Conservation (phyloP, 2,797 vertebrate species). For the Sebastes cheni region DNA sequence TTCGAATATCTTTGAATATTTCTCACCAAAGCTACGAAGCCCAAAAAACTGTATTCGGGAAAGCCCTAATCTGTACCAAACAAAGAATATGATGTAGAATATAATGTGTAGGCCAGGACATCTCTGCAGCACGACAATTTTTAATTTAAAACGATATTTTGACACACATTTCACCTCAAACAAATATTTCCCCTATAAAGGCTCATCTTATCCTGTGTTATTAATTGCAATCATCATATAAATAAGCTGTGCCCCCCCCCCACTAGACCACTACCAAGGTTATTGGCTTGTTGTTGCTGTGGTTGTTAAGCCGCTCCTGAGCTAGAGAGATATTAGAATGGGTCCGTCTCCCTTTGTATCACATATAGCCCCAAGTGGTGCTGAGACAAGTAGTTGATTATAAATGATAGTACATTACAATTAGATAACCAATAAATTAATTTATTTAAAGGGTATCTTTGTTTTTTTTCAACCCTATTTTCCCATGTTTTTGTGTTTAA, state of each 20-base stretch:
- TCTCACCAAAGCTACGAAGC: too few species aligned
- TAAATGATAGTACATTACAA: neutral
- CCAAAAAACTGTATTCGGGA: too few species aligned
- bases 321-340: constrained; percentile 4
- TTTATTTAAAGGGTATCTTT: neutral
- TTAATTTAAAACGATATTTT: too few species aligned
- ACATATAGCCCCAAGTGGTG: too few species aligned
- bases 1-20: too few species aligned
- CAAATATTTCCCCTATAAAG: neutral
- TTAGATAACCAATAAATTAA: neutral
- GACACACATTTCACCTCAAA: too few species aligned
- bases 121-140: too few species aligned
- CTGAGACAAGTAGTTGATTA: neutral
- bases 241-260: neutral
- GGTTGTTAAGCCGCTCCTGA: neutral
- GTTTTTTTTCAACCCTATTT: too few species aligned
- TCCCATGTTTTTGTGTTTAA: neutral
- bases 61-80: too few species aligned
- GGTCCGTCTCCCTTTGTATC: too few species aligned
- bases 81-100: neutral
- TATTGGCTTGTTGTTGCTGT: constrained; percentile 13
- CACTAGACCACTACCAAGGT: neutral
- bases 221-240: neutral
- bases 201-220: neutral
- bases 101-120: too few species aligned